Percentiles rank a stretch among this genome's conserved stretches.
Conservation (phyloP, 2,113 vertebrate species). For the Himantopus leucocephalus region DNA sequence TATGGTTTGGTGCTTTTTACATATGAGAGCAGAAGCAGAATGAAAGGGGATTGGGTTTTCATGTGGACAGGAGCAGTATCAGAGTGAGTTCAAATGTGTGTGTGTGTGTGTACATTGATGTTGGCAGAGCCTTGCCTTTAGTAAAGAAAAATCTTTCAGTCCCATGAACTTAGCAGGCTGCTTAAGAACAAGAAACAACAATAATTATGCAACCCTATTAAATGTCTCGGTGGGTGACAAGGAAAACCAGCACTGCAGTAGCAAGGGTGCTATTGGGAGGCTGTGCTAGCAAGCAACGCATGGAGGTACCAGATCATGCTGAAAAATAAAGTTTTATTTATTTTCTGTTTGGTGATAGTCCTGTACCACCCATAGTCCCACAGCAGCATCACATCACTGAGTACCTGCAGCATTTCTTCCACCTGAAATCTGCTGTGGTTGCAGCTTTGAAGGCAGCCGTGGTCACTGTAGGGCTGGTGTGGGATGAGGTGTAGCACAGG, state of each 20-base stretch:
- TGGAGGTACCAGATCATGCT: background rate
- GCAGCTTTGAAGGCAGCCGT: background rate
- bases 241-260: background rate
- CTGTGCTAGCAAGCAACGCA: background rate
- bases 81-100: rapidly evolving
- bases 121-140: background rate
- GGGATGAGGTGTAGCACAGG: background rate
- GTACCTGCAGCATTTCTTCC: background rate
- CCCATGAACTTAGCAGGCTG: background rate
- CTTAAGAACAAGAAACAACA: background rate
- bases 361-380: background rate
- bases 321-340: background rate
- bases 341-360: background rate
- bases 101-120: background rate
- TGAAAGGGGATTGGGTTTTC: background rate
- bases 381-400: background rate
- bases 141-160: background rate
- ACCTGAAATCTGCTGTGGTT: background rate
- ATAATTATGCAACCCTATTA: background rate
- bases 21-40: rapidly evolving
- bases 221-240: background rate
- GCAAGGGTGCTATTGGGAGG: background rate
- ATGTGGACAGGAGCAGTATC: background rate
- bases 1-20: background rate
- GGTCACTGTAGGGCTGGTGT: background rate